Conservation (phyloP, 2,888 invertebrate species). For the Serripes groenlandicus region DNA sequence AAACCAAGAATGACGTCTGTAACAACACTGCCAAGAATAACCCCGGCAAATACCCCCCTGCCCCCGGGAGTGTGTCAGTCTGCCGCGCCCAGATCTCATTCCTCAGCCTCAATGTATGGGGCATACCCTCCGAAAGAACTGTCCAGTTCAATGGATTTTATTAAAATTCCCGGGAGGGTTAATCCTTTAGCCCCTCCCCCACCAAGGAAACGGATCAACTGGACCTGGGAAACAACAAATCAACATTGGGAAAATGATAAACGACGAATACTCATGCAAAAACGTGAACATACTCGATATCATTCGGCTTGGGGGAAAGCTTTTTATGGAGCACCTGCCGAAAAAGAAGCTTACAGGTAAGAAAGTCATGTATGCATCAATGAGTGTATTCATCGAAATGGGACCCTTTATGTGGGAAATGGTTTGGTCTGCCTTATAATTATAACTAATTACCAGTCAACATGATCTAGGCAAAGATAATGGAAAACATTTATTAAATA, state of each 20-base stretch:
- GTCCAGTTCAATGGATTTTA: constrained; percentile 76
- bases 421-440: too few relatives aligned
- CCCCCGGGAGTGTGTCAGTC: constrained; percentile 54
- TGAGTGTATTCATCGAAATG: too few relatives aligned
- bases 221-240: constrained; percentile 82
- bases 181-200: constrained; percentile 83
- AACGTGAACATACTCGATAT: constrained; percentile 83
- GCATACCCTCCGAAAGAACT: constrained; percentile 81
- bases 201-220: constrained; percentile 80
- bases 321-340: constrained; percentile 84
- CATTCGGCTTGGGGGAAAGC: constrained; percentile 85
- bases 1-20: constrained; percentile 50
- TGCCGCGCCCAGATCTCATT: constrained; percentile 63
- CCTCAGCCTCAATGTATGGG: constrained; percentile 72
- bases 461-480: too few relatives aligned
- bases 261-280: constrained; percentile 82
- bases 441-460: too few relatives aligned
- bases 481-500: too few relatives aligned
- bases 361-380: too few relatives aligned
- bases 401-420: too few relatives aligned
- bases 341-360: constrained; percentile 84
- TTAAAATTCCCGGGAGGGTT: constrained; percentile 76
- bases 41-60: constrained; percentile 73
- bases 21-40: constrained; percentile 79
- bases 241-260: constrained; percentile 84